Evolutionary conservation across 2,888 invertebrate species (phyloP), one percentile per base, ranked within the genome.

Genomic region (Eristalinus sepulchralis): DNA sequence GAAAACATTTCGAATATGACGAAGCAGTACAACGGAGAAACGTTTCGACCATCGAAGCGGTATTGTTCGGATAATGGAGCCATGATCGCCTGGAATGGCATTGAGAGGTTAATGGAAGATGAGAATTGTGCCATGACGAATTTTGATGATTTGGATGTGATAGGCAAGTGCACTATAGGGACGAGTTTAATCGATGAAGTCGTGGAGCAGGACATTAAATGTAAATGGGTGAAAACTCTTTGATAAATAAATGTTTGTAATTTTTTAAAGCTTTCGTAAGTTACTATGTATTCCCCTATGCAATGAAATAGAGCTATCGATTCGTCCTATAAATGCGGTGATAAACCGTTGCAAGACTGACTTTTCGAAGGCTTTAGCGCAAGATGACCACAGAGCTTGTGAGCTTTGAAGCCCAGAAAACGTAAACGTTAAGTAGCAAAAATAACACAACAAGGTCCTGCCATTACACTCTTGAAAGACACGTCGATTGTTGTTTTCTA

Each of bases 1-100:
- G 93, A 94, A 88, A 95, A 95, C 67, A 92, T 99, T 20, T 90
- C 94, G 89, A 92, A 95, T 64, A 91, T 98, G 86, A 96, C 97
- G 88, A 90, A 93, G 17, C 94, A 95, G 89, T 94, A 94, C 89
- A 94, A 94, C 0, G 97, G 95, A 89, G 93, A 93, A 90, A 93
- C 97, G 4, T 93, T 95, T 76, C 94, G 96, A 78, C 98, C 99
- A 13, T 96, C 97, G 2, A 95, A 96, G 24, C 94, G 94, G 90
- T 94, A 98, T 10, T 99, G 99, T 91, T 98, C 98, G 0, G 99
- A 99, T 92, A 99, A 99, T 94, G 99, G 99, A 8, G 95, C 98
- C 36, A 99, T 99, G 99, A 97, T 99, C 89, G 99, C 99, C 20
- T 99, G 99, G 98, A 98, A 98, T 94, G 99, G 98, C 9, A 93